Evolutionary conservation across 2,113 vertebrate genomes (phyloP).

Genomic region (Nothocercus julius): DNA sequence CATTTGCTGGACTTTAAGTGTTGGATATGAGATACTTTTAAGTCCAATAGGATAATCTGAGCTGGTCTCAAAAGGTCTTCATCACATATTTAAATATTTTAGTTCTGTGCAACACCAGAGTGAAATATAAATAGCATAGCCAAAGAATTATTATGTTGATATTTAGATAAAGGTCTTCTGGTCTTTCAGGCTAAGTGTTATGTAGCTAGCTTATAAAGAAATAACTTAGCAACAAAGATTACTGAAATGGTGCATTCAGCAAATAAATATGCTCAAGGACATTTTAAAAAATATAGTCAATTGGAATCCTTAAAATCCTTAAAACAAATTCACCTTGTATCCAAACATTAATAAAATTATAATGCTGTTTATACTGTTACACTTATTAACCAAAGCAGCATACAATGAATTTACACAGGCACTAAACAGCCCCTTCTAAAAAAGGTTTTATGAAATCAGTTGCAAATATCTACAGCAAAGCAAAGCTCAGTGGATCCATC

Average conservation of each 20-base stretch:
- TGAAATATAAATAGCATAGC: neutral
- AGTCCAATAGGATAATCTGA: neutral
- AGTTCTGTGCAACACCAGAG: neutral
- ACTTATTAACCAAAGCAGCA: conserved; percentile 11
- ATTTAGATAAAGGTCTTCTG: neutral
- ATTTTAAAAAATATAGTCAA: neutral
- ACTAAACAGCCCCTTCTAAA: conserved; percentile 20
- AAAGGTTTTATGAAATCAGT: conserved; percentile 42
- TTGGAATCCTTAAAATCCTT: neutral
- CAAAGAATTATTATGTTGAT: neutral
- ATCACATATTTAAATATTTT: neutral
- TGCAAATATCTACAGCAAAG: conserved; percentile 18
- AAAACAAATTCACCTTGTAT: neutral
- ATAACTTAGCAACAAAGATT: neutral
- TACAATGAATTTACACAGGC: conserved; percentile 29
- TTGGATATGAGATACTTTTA: neutral
- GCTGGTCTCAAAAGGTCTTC: neutral
- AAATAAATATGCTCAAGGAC: neutral
- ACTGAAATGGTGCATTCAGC: neutral
- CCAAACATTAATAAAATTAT: neutral
- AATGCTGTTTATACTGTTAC: neutral
- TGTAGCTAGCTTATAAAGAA: neutral
- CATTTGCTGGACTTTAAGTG: neutral
- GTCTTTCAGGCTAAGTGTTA: neutral
- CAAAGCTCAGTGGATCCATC: conserved; percentile 5